These are phyloP conservation scores for Hydropsyche betteni DNA, from an alignment of 2,888 invertebrate genomes.

Conservation along the genomic window DNA sequence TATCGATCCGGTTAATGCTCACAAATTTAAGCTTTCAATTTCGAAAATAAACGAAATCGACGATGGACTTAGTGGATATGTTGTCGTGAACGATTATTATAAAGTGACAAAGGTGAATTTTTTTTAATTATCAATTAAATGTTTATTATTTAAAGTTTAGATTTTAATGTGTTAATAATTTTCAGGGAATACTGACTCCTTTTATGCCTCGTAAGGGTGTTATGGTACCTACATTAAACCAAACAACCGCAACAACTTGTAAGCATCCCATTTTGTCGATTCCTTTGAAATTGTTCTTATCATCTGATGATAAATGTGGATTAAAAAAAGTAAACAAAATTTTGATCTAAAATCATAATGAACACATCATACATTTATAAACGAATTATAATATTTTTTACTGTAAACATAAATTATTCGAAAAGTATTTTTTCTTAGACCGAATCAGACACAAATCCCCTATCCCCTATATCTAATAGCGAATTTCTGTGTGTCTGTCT, in stretches of 20 bases:
- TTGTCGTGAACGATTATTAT: too few species aligned
- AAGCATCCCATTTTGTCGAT: neutral
- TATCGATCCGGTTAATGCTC: neutral
- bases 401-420: too few species aligned
- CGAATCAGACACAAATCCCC: too few species aligned
- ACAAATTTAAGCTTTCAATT: neutral
- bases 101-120: neutral
- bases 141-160: neutral
- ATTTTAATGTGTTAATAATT: neutral
- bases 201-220: neutral
- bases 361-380: too few species aligned
- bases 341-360: neutral
- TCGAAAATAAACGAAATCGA: neutral
- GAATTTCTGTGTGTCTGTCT: too few species aligned
- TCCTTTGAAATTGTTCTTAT: neutral
- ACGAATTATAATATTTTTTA: too few species aligned
- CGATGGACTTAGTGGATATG: neutral
- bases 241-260: neutral
- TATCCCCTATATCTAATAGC: too few species aligned
- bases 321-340: neutral
- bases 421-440: too few species aligned
- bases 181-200: neutral
- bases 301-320: neutral
- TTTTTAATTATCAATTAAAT: neutral
- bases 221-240: neutral